phyloP scores from a whole-genome alignment of 2,113 vertebrate genomes.

The Halcyon malimbica region DNA sequence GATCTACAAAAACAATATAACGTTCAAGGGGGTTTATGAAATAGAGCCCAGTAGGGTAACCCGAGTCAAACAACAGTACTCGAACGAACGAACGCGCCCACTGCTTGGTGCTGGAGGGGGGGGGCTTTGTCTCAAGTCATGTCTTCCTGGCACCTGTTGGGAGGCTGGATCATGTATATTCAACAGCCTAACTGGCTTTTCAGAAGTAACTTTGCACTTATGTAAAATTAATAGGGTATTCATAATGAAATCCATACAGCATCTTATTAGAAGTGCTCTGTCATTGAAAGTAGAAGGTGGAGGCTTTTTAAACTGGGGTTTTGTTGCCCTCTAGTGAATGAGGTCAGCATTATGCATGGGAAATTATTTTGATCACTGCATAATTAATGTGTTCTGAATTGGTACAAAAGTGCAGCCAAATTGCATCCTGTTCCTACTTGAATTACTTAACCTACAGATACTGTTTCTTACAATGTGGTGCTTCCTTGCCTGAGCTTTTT shows the following conservation, averaged over 20 bases:
- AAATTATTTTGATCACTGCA: slow-evolving; percentile 73
- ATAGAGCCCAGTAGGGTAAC: neutral
- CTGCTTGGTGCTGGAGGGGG: neutral
- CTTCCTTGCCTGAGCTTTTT: neutral
- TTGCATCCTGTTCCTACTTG: slow-evolving; percentile 34
- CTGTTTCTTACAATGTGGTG: neutral
- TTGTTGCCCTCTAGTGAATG: slow-evolving; percentile 85
- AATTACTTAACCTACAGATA: slow-evolving; percentile 32
- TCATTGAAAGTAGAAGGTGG: slow-evolving; percentile 67
- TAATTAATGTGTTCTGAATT: slow-evolving; percentile 70
- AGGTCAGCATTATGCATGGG: slow-evolving; percentile 80
- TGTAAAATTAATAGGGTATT: slow-evolving; percentile 61
- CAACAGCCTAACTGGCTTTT: slow-evolving; percentile 30
- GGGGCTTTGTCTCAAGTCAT: fast-evolving
- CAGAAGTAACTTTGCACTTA: slow-evolving; percentile 51
- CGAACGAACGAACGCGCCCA: neutral
- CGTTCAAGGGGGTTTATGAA: neutral
- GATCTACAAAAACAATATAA: neutral
- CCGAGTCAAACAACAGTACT: neutral
- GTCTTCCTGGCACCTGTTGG: neutral
- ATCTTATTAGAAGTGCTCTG: slow-evolving; percentile 64
- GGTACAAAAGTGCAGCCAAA: slow-evolving; percentile 21
- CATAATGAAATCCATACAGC: slow-evolving; percentile 57
- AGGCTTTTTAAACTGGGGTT: slow-evolving; percentile 71
- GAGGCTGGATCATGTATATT: neutral